A percentile compares a stretch with the other conserved stretches of the same genome.
These are phyloP conservation scores for Oreocharis arfaki DNA, from an alignment of 2,113 vertebrate genomes.

Conservation along the genomic window DNA sequence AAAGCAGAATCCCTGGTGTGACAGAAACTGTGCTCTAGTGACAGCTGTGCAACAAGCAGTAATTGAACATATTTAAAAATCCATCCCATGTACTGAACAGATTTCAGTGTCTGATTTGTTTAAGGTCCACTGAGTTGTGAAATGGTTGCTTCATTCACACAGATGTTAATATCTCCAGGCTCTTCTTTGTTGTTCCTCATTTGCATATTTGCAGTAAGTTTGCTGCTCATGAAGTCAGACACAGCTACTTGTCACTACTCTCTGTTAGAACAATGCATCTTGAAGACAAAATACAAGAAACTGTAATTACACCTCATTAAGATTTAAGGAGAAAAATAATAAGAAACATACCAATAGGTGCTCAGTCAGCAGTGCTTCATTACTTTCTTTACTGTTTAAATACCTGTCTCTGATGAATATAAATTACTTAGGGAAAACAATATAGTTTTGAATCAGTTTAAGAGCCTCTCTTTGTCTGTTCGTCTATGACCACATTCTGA, in stretches of 20 bases:
- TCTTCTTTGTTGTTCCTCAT: slow-evolving; percentile 70
- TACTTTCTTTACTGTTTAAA: slow-evolving; percentile 62
- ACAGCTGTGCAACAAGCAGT: slow-evolving; percentile 71
- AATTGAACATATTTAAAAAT: slow-evolving; percentile 79
- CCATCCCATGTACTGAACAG: slow-evolving; percentile 72
- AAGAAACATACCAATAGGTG: slow-evolving; percentile 60
- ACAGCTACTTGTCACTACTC: slow-evolving; percentile 35
- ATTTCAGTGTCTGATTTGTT: slow-evolving; percentile 78
- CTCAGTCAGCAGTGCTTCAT: slow-evolving; percentile 60
- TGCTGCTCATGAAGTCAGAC: slow-evolving; percentile 59
- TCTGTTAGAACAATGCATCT: slow-evolving; percentile 55
- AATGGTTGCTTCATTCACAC: slow-evolving; percentile 75
- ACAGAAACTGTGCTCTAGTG: slow-evolving; percentile 58
- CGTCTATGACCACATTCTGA: slow-evolving; percentile 6
- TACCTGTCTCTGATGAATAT: slow-evolving; percentile 57
- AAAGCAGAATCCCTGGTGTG: slow-evolving; percentile 55
- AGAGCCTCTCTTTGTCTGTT: not conserved
- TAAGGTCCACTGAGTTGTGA: slow-evolving; percentile 82
- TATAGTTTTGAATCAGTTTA: slow-evolving; percentile 17
- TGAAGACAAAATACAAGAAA: slow-evolving; percentile 49
- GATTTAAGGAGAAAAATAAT: slow-evolving; percentile 69
- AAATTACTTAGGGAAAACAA: slow-evolving; percentile 51
- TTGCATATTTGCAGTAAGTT: slow-evolving; percentile 72
- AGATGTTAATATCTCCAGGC: slow-evolving; percentile 81
- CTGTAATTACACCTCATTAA: slow-evolving; percentile 71